These are phyloP conservation scores for Cephalopholis sonnerati DNA, from an alignment of 2,113 vertebrate genomes.

Conservation along the genomic window DNA sequence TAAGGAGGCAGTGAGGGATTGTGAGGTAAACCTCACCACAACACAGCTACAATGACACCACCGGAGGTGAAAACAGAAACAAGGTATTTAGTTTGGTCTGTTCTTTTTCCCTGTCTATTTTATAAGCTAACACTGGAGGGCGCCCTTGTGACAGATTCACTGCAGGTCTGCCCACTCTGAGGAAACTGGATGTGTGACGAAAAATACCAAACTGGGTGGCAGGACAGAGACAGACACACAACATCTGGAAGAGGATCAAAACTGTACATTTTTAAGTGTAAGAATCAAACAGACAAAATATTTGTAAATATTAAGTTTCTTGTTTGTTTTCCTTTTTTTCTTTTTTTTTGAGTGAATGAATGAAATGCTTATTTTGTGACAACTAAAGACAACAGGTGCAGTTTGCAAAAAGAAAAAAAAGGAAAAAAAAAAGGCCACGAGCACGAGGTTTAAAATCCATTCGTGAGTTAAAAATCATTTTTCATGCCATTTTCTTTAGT, in stretches of 20 bases:
- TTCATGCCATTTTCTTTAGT: not conserved
- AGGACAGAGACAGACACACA: conserved; percentile 62
- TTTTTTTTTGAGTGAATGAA: conserved; percentile 79
- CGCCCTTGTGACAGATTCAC: conserved; percentile 61
- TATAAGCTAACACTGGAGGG: conserved; percentile 80
- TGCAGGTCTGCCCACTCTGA: conserved; percentile 52
- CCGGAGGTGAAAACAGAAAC: conserved; percentile 38
- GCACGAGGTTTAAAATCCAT: conserved; percentile 16
- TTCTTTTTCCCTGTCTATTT: conserved; percentile 77
- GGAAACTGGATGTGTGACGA: conserved; percentile 30
- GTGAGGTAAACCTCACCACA: conserved; percentile 40
- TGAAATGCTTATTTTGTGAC: conserved; percentile 83
- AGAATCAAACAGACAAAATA: conserved; percentile 82
- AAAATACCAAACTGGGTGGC: conserved; percentile 44
- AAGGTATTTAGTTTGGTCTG: conserved; percentile 53
- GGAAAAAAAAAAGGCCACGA: conserved; percentile 9
- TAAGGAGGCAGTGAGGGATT: conserved; percentile 37
- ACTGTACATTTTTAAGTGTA: conserved; percentile 88
- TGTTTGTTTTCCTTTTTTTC: conserved; percentile 74
- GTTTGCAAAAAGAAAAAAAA: conserved; percentile 44
- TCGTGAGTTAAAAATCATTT: not conserved
- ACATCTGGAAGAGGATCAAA: conserved; percentile 70
- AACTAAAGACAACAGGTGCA: conserved; percentile 84
- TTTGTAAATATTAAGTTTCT: conserved; percentile 90
- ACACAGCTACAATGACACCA: conserved; percentile 43